Evolutionary conservation across 2,797 vertebrate species (phyloP).

Genomic region (Perodicticus potto): DNA sequence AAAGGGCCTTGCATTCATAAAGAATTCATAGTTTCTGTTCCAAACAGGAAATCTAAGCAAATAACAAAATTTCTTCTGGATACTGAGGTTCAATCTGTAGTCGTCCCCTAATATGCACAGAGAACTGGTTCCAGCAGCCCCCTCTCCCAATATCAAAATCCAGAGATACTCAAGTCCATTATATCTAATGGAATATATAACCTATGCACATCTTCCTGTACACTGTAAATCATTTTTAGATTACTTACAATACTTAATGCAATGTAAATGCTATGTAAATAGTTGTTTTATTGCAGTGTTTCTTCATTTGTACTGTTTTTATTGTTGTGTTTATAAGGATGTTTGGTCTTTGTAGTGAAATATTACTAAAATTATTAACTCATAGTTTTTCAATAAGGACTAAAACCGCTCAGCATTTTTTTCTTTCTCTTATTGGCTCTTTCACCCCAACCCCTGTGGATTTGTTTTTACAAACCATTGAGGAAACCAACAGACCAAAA

Average conservation of each 20-base stretch:
- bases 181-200: background rate
- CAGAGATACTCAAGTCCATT: background rate
- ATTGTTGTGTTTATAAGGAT: background rate
- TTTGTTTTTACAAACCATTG: too few species aligned
- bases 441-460: too few species aligned
- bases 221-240: background rate
- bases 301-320: background rate
- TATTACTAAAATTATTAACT: too few species aligned
- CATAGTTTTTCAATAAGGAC: too few species aligned
- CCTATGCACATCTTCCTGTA: background rate
- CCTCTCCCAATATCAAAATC: background rate
- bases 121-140: background rate
- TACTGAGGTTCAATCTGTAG: background rate
- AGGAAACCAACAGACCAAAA: too few species aligned
- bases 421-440: too few species aligned
- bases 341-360: too few species aligned
- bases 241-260: background rate
- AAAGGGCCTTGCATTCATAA: constrained; percentile 6
- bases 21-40: background rate
- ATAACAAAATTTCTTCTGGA: constrained; percentile 19
- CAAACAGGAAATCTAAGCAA: constrained; percentile 56
- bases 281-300: background rate
- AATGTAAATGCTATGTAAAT: background rate
- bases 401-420: too few species aligned
- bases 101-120: background rate